phyloP scores from a whole-genome alignment of 2,797 vertebrate genomes.

The Ceyx erithaca region DNA sequence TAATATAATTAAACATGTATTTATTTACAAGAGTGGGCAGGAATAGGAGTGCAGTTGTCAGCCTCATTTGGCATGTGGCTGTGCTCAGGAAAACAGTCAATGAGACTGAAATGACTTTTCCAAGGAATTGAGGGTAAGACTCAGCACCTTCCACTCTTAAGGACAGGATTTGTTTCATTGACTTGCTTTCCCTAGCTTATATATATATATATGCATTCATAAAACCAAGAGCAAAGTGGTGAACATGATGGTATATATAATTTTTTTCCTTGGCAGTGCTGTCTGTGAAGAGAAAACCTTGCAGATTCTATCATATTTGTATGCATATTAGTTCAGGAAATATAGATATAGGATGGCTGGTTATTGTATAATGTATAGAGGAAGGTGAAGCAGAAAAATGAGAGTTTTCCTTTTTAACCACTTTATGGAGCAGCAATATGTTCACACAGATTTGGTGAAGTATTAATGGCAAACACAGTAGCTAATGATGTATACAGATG shows the following conservation, averaged over 20 bases:
- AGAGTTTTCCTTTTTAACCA: background rate
- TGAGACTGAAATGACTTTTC: background rate
- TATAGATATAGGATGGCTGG: background rate
- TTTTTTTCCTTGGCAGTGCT: background rate
- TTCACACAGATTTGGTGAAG: slow-evolving; percentile 3
- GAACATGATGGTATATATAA: background rate
- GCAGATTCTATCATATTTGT: background rate
- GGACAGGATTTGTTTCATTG: background rate
- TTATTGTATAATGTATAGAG: background rate
- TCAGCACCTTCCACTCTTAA: background rate
- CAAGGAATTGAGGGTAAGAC: background rate
- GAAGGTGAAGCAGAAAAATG: background rate
- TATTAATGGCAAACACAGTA: background rate
- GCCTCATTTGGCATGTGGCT: background rate
- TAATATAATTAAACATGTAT: slow-evolving; percentile 12
- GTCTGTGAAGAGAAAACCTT: background rate
- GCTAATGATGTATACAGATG: slow-evolving; percentile 1
- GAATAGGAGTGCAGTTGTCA: background rate
- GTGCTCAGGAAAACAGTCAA: background rate
- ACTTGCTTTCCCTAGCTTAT: background rate
- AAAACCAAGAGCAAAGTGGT: background rate
- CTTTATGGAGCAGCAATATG: background rate
- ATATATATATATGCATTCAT: background rate
- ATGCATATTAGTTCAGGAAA: background rate
- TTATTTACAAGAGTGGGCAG: slow-evolving; percentile 4